Evolutionary conservation across 2,888 invertebrate genomes (phyloP).

Genomic region (Camptogramma bilineatum): DNA sequence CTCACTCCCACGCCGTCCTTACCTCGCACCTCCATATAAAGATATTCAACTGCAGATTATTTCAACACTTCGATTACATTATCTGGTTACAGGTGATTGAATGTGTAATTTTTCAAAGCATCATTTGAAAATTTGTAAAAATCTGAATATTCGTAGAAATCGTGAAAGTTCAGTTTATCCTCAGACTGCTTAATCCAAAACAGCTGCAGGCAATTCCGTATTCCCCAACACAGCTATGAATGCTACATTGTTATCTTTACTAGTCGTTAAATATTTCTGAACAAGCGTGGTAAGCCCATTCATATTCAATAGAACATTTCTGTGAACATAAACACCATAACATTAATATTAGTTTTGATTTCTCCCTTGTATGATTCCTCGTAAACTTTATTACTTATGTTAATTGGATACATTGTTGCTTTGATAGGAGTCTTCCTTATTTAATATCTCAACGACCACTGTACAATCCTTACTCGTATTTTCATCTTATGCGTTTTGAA

Average conservation of each 20-base stretch:
- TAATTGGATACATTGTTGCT: constrained; percentile 52
- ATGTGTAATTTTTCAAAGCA: not conserved
- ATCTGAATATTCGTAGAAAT: not conserved
- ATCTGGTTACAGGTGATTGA: not conserved
- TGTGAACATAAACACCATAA: constrained; percentile 41
- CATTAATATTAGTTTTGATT: constrained; percentile 51
- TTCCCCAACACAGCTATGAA: constrained; percentile 1
- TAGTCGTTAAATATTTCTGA: constrained; percentile 28
- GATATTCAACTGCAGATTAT: constrained; percentile 29
- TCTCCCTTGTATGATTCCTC: constrained; percentile 50
- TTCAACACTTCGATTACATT: constrained; percentile 16
- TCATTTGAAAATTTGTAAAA: not conserved
- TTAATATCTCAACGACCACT: not conserved
- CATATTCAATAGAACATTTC: constrained; percentile 43
- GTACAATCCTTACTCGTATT: not conserved
- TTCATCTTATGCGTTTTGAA: not conserved
- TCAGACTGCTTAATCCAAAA: not conserved
- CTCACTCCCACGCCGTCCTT: constrained; percentile 62
- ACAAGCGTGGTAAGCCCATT: constrained; percentile 31
- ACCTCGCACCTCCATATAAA: constrained; percentile 47
- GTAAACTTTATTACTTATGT: constrained; percentile 54
- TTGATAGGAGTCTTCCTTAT: constrained; percentile 5
- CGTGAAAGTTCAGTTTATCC: not conserved
- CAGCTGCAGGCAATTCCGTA: not conserved
- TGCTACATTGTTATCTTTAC: constrained; percentile 33